Conservation (phyloP, 2,113 vertebrate genomes). For the Aspiorhynchus laticeps region DNA sequence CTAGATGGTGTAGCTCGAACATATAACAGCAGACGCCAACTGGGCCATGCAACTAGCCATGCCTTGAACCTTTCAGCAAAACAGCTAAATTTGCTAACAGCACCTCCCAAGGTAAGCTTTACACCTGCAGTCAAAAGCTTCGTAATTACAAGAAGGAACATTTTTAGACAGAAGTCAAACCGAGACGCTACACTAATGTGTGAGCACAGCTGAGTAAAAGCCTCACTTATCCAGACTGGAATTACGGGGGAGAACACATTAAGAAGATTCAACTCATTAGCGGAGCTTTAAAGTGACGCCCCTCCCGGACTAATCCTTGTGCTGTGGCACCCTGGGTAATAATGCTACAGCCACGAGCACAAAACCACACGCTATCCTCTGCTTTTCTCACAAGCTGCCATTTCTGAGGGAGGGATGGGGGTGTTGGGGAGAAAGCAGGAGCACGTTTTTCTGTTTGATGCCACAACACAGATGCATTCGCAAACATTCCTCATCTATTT, state of each 20-base stretch:
- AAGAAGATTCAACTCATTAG: constrained; percentile 84
- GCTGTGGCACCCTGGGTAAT: constrained; percentile 78
- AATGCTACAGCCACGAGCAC: constrained; percentile 67
- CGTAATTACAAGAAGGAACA: constrained; percentile 59
- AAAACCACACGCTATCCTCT: constrained; percentile 20
- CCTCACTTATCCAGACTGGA: constrained; percentile 80
- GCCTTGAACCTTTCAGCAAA: neutral
- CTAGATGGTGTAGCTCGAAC: neutral
- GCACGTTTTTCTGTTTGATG: neutral
- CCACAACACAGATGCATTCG: neutral
- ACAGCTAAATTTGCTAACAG: neutral
- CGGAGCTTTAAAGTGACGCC: constrained; percentile 76
- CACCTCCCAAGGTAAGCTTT: neutral
- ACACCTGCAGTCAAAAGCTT: constrained; percentile 57
- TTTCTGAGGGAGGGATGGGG: neutral
- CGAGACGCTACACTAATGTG: constrained; percentile 70
- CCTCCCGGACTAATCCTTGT: constrained; percentile 80
- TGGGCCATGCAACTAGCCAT: neutral
- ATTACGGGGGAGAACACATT: constrained; percentile 82
- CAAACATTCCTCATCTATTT: constrained; percentile 26
- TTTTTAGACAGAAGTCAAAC: constrained; percentile 66
- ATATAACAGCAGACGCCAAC: neutral
- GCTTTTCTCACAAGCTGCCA: constrained; percentile 34
- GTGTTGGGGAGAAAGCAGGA: neutral
- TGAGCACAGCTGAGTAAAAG: constrained; percentile 68